A percentile compares a stretch with the other conserved stretches of the same genome.
These are phyloP conservation scores for Gobiocypris rarus DNA, from an alignment of 2,113 vertebrate species.

Conservation along the genomic window DNA sequence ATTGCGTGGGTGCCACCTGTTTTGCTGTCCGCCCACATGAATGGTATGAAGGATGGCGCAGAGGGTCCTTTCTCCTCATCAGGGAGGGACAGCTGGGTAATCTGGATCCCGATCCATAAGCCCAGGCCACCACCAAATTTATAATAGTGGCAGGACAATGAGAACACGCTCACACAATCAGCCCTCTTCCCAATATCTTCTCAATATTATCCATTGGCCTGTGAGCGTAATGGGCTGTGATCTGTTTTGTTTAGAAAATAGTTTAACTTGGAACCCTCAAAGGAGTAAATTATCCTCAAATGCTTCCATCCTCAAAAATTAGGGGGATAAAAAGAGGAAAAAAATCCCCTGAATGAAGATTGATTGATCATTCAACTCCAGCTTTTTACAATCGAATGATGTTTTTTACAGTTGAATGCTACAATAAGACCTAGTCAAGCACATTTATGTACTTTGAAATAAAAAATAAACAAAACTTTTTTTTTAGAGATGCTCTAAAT, in stretches of 20 bases:
- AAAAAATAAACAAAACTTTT: no score
- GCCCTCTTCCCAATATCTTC: conserved; percentile 72
- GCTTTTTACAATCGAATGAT: neutral
- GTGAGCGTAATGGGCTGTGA: conserved; percentile 39
- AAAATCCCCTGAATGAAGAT: neutral
- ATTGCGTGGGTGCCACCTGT: conserved; percentile 66
- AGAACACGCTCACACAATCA: conserved; percentile 74
- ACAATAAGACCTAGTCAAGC: neutral
- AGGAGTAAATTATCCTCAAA: conserved; percentile 31
- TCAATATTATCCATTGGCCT: conserved; percentile 68
- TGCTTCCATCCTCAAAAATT: neutral
- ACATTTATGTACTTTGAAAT: neutral
- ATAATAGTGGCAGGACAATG: conserved; percentile 86
- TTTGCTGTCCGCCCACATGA: conserved; percentile 76
- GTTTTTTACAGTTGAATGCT: neutral
- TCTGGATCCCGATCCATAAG: conserved; percentile 80
- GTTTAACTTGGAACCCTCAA: conserved; percentile 23
- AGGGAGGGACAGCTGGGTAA: conserved; percentile 76
- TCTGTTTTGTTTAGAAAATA: conserved; percentile 45
- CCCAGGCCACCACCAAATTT: conserved; percentile 77
- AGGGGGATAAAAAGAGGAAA: neutral
- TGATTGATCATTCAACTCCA: neutral
- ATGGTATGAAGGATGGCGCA: conserved; percentile 70
- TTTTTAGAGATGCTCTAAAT: neutral
- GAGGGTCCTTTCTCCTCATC: conserved; percentile 69